Percentiles rank a stretch among this genome's conserved stretches.
These are phyloP conservation scores for Gymnorhina tibicen DNA, from an alignment of 2,113 vertebrate genomes.

Conservation along the genomic window DNA sequence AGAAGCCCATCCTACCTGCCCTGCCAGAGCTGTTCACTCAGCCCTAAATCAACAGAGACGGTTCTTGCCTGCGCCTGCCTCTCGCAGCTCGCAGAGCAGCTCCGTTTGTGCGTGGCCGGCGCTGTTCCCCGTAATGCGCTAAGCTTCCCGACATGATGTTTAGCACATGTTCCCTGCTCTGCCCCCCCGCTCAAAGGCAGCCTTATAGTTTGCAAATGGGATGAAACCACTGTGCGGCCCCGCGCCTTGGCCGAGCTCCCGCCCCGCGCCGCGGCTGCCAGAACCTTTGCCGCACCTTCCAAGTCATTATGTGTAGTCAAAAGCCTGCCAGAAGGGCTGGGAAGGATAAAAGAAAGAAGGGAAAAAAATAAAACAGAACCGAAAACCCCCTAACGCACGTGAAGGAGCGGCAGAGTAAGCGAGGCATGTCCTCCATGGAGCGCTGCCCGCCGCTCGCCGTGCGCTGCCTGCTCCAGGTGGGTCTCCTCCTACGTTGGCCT, in stretches of 20 bases:
- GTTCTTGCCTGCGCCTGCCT: conserved; percentile 15
- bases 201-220: conserved; percentile 66
- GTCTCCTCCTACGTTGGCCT: not conserved
- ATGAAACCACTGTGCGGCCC: conserved; percentile 38
- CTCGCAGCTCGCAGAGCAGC: not conserved
- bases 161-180: conserved; percentile 51
- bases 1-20: conserved; percentile 25
- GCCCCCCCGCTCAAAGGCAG: conserved; percentile 54
- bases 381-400: not conserved
- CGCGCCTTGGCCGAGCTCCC: not conserved
- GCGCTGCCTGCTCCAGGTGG: not conserved
- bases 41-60: conserved; percentile 45
- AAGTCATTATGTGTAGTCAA: conserved; percentile 27
- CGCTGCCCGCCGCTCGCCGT: not conserved
- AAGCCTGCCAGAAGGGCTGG: conserved; percentile 42
- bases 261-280: not conserved
- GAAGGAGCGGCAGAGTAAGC: conserved; percentile 12
- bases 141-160: conserved; percentile 47
- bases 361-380: not conserved
- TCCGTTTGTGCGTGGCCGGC: conserved; percentile 33
- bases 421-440: conserved; percentile 3
- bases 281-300: conserved; percentile 44
- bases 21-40: conserved; percentile 15
- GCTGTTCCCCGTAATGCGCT: conserved; percentile 42
- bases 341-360: conserved; percentile 44